Percentiles rank a stretch among this genome's conserved stretches.
These are phyloP conservation scores for Bungarus multicinctus DNA, from an alignment of 2,113 vertebrate species.

Conservation along the genomic window DNA sequence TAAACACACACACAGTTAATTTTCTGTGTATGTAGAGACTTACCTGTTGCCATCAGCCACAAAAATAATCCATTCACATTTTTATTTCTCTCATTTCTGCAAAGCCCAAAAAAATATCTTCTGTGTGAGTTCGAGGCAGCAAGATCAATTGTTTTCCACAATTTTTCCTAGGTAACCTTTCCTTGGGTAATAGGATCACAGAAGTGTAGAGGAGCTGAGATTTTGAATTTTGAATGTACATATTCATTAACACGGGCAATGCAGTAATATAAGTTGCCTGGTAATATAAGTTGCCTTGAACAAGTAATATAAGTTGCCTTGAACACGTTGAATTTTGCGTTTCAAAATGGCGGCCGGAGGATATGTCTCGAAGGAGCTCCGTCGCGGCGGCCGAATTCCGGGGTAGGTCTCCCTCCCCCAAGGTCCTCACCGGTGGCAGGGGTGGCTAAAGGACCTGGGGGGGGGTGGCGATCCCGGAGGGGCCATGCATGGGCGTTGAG, in stretches of 20 bases:
- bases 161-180: slow-evolving; percentile 22
- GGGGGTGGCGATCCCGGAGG: too few species aligned
- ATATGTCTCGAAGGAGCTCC: too few species aligned
- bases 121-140: accelerated
- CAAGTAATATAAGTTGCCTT: too few species aligned
- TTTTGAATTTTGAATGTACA: background rate
- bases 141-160: slow-evolving; percentile 10
- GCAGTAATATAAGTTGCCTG: too few species aligned
- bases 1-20: slow-evolving; percentile 35
- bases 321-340: background rate
- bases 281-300: too few species aligned
- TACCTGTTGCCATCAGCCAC: slow-evolving; percentile 59
- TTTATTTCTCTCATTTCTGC: slow-evolving; percentile 43
- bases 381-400: too few species aligned
- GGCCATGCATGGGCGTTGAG: too few species aligned
- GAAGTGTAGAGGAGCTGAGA: background rate
- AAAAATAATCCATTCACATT: slow-evolving; percentile 46
- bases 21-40: background rate
- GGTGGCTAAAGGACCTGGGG: too few species aligned
- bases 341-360: too few species aligned
- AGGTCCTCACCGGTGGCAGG: too few species aligned
- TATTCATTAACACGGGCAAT: background rate
- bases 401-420: too few species aligned
- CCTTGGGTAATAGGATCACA: slow-evolving; percentile 22
- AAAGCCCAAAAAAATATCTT: accelerated